Base-by-base conservation (phyloP, 2,888 invertebrate genomes). In the Scaptomyza caliginosa region DNA sequence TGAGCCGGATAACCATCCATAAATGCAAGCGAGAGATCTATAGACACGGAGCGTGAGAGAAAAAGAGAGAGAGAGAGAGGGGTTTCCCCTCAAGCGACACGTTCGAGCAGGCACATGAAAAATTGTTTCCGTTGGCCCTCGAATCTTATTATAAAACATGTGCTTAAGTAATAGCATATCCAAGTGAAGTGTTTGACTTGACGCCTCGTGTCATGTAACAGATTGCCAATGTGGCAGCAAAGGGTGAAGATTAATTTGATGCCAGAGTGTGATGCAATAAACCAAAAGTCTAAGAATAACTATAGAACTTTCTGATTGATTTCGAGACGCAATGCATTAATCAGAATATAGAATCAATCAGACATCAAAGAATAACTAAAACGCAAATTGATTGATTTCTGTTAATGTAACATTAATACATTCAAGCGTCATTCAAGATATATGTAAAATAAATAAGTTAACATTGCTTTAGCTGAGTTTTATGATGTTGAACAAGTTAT, bases 61-160 rank as follows among this genome's bases (percentile, higher is more conserved):
- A 11, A 19, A 17, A 17, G 10, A 13, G 17, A 2, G 4, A 19
- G 11, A 16, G 21, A 26, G 36, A 6, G 10, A 24, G 24, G 4
- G 10, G 10, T 30, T 42, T 38, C 54, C n/a, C 8, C 40, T 50
- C 58, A 40, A 56, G 67, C 81, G 87, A 82, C 86, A 81, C 86
- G 81, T 87, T 86, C 67, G 74, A 67, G 67, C 52, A 49, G 72
- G 63, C 86, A 85, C 64, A 81, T 81, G 81, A 81, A 87, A 81
- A 87, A 81, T 81, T 72, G 81, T 79, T 78, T 64, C 28, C 58
- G 57, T 67, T 55, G 42, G 46, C 46, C 48, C 52, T 63, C 66
- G 54, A 70, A 67, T 83, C 88, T 72, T 79, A 82, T 88, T 82
- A 82, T 78, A 88, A 88, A 83, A 86, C 88, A 88, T 82, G 86